Conservation (phyloP, 2,113 vertebrate genomes). For the Pelvicachromis taeniatus region DNA sequence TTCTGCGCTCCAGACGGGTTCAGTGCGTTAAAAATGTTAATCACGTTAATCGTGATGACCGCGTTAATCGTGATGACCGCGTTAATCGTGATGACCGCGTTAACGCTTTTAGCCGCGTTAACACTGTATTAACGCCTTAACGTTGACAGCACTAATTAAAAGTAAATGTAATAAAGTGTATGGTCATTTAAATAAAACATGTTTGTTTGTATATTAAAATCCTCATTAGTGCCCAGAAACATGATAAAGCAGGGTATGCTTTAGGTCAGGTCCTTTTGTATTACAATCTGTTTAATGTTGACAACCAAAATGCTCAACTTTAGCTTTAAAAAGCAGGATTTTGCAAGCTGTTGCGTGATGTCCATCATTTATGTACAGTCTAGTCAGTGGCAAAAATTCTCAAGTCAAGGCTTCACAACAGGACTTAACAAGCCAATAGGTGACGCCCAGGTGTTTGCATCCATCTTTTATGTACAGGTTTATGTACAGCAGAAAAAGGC, state of each 20-base stretch:
- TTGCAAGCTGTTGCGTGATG: background rate
- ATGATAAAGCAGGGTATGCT: fast-evolving
- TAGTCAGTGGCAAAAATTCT: background rate
- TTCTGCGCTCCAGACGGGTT: too few species aligned
- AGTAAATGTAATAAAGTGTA: background rate
- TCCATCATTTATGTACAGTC: background rate
- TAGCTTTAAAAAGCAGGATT: background rate
- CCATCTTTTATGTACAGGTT: background rate
- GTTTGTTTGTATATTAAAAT: background rate
- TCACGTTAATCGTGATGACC: too few species aligned
- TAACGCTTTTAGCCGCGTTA: too few species aligned
- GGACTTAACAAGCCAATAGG: background rate
- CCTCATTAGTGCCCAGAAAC: background rate
- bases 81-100: too few species aligned
- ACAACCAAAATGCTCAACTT: background rate
- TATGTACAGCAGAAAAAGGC: background rate
- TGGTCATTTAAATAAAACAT: fast-evolving
- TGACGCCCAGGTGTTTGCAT: background rate
- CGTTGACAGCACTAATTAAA: background rate
- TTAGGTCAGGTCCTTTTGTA: background rate
- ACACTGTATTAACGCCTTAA: too few species aligned
- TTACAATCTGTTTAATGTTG: background rate
- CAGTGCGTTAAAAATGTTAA: too few species aligned
- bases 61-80: too few species aligned
- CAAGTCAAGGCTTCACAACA: background rate